Percentiles rank a stretch among this genome's conserved stretches.
Evolutionary conservation across 2,888 invertebrate genomes (phyloP).

Genomic region (Aporophyla nigra): DNA sequence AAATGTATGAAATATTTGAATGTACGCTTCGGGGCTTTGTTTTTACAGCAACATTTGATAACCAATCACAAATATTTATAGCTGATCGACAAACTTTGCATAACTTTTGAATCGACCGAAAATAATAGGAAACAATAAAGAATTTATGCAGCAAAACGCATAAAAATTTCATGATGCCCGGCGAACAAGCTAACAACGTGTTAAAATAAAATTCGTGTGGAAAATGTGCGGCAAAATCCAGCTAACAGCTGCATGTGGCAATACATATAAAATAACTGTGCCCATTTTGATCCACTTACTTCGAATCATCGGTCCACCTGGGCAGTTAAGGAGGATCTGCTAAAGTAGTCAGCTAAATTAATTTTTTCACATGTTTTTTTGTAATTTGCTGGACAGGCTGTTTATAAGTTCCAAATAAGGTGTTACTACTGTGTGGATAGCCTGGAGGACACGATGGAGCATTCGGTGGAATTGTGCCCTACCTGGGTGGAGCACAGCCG

Average conservation of each 20-base stretch:
- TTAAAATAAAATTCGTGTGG: conserved; percentile 11
- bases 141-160: not conserved
- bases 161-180: conserved; percentile 7
- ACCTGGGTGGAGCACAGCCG: no score
- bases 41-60: conserved; percentile 33
- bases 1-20: conserved; percentile 41
- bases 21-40: conserved; percentile 10
- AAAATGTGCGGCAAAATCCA: not conserved
- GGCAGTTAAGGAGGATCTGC: not conserved
- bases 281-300: conserved; percentile 8
- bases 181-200: conserved; percentile 5
- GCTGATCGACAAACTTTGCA: conserved; percentile 9
- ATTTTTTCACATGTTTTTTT: not conserved
- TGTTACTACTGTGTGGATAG: no score
- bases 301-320: conserved; percentile 27
- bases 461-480: no score
- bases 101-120: conserved; percentile 21
- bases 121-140: conserved; percentile 32
- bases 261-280: not conserved
- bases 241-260: not conserved
- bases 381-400: not conserved
- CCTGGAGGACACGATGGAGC: no score
- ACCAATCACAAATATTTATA: conserved; percentile 40
- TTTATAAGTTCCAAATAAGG: not conserved
- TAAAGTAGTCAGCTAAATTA: not conserved